These are phyloP conservation scores for Tillus elongatus DNA, from an alignment of 2,888 invertebrate genomes.

Conservation along the genomic window DNA sequence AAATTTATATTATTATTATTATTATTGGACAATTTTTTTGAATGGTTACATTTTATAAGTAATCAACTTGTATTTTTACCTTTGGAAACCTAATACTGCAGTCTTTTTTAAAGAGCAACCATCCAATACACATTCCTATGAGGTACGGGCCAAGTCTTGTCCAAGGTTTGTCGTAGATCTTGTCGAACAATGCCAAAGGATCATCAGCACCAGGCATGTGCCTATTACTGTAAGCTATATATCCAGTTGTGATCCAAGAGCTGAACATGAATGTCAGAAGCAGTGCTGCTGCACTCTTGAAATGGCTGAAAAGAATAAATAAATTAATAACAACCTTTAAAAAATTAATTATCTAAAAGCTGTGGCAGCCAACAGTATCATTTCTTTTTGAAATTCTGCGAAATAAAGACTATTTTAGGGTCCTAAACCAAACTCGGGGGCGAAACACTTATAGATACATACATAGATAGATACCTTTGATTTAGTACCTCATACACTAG, in stretches of 20 bases:
- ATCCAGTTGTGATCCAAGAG: constrained; percentile 71
- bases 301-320: constrained; percentile 51
- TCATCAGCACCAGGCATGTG: constrained; percentile 72
- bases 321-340: no score
- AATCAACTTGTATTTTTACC: no score
- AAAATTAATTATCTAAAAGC: no score
- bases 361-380: no score
- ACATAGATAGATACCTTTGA: no score
- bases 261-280: constrained; percentile 61
- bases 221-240: constrained; percentile 68
- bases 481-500: no score
- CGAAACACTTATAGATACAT: no score
- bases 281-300: constrained; percentile 63
- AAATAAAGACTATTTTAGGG: no score
- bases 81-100: constrained; percentile 65
- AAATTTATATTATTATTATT: no score
- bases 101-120: constrained; percentile 74
- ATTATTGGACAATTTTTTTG: constrained; percentile 3
- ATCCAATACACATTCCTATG: constrained; percentile 76
- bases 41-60: neutral
- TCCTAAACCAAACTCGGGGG: no score
- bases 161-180: constrained; percentile 87
- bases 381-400: no score
- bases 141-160: constrained; percentile 76
- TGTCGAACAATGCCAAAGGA: constrained; percentile 75